These are phyloP conservation scores for Lepus americanus DNA, from an alignment of 2,113 vertebrate species.

Conservation along the genomic window DNA sequence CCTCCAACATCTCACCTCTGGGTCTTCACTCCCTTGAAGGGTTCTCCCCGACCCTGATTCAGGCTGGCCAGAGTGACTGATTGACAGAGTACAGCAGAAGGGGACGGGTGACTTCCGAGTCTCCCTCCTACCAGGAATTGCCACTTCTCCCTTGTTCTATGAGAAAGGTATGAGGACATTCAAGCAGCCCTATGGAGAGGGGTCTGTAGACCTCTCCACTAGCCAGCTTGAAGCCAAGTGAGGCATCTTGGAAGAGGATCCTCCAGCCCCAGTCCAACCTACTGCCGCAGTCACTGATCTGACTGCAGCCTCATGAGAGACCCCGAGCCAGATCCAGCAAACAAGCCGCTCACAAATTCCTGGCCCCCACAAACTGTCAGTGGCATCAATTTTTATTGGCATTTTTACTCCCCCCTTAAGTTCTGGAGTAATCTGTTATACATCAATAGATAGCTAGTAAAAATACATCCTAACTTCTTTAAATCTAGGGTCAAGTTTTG, in stretches of 20 bases:
- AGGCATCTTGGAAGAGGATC: not conserved
- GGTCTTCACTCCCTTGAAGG: not conserved
- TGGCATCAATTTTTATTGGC: too few species aligned
- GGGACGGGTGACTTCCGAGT: not conserved
- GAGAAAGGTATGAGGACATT: not conserved
- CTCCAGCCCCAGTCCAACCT: not conserved
- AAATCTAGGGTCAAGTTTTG: not conserved
- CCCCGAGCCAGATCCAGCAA: not conserved
- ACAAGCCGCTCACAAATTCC: not conserved
- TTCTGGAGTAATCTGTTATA: not conserved
- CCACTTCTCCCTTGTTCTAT: not conserved
- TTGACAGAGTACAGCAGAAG: not conserved
- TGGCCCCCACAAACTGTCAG: not conserved
- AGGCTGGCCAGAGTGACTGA: not conserved
- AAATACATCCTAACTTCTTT: not conserved
- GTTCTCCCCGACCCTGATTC: not conserved
- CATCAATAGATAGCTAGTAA: not conserved
- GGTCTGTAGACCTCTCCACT: not conserved
- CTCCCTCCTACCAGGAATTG: fast-evolving
- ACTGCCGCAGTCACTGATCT: too few species aligned
- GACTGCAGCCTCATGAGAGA: not conserved
- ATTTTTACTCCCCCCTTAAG: not conserved
- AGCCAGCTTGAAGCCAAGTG: not conserved
- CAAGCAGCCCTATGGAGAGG: not conserved
- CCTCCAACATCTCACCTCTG: not conserved